These are phyloP conservation scores for Arctia plantaginis DNA, from an alignment of 2,888 invertebrate genomes.

Conservation along the genomic window DNA sequence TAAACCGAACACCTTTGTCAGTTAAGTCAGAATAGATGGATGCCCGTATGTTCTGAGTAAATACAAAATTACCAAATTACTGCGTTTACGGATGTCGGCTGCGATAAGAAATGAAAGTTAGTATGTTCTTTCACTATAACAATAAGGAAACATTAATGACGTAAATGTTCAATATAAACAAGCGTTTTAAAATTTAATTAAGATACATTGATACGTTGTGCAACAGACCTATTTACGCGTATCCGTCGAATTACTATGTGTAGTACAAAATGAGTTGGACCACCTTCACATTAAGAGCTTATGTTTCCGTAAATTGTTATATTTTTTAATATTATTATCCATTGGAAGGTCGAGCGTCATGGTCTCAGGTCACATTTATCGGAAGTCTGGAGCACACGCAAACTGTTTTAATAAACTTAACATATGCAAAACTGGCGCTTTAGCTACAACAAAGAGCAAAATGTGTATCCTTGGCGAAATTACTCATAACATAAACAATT, in stretches of 20 bases:
- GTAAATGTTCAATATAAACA: conserved; percentile 28
- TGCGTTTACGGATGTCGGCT: neutral
- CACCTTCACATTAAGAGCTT: conserved; percentile 52
- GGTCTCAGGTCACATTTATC: conserved; percentile 57
- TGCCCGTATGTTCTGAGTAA: neutral
- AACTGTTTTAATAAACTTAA: conserved; percentile 39
- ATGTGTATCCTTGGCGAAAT: conserved; percentile 23
- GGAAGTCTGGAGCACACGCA: conserved; percentile 57
- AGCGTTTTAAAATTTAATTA: conserved; percentile 47
- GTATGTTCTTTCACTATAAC: conserved; percentile 21
- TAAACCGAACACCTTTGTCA: neutral
- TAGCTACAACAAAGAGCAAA: conserved; percentile 17
- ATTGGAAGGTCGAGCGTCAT: conserved; percentile 54
- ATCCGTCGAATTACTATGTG: conserved; percentile 49
- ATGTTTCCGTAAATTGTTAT: conserved; percentile 59
- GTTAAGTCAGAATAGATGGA: neutral
- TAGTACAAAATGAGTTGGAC: conserved; percentile 45
- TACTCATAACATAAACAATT: conserved; percentile 34
- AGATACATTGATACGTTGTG: conserved; percentile 44
- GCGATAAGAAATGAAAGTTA: neutral
- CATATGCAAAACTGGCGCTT: conserved; percentile 28
- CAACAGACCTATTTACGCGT: conserved; percentile 44
- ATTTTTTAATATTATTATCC: conserved; percentile 48
- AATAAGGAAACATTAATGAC: conserved; percentile 16
- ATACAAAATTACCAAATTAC: neutral